These are phyloP conservation scores for Fukomys damarensis DNA, from an alignment of 2,113 vertebrate genomes.

Conservation along the genomic window DNA sequence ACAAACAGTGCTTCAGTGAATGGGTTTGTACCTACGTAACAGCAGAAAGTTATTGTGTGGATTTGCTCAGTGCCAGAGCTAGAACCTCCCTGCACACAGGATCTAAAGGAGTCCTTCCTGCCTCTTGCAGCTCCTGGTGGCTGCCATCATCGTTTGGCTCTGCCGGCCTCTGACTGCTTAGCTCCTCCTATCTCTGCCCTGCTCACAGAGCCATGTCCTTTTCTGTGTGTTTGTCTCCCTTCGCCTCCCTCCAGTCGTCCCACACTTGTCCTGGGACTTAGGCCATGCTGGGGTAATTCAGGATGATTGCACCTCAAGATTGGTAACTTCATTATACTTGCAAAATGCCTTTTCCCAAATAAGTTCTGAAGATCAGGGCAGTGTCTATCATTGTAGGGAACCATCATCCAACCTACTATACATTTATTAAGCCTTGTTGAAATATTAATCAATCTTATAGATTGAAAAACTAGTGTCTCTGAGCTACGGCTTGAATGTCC, in stretches of 20 bases:
- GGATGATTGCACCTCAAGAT: neutral
- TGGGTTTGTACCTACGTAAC: neutral
- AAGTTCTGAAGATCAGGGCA: neutral
- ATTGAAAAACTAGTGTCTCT: neutral
- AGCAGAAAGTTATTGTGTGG: neutral
- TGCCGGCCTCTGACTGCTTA: neutral
- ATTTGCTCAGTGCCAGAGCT: neutral
- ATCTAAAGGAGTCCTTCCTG: neutral
- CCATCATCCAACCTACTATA: neutral
- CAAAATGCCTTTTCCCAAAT: neutral
- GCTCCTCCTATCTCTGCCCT: neutral
- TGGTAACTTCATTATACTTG: neutral
- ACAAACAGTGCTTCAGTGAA: neutral
- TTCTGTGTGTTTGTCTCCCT: neutral
- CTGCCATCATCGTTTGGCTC: neutral
- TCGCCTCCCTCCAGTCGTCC: neutral
- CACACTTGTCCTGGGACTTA: neutral
- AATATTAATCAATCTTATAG: neutral
- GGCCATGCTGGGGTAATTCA: neutral
- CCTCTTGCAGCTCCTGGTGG: neutral
- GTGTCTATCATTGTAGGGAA: neutral
- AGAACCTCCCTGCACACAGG: neutral
- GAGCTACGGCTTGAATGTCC: neutral
- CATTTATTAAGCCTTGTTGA: neutral
- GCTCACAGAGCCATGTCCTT: neutral